Base-by-base conservation (phyloP, 2,888 invertebrate species). In the Horisme vitalbata region DNA sequence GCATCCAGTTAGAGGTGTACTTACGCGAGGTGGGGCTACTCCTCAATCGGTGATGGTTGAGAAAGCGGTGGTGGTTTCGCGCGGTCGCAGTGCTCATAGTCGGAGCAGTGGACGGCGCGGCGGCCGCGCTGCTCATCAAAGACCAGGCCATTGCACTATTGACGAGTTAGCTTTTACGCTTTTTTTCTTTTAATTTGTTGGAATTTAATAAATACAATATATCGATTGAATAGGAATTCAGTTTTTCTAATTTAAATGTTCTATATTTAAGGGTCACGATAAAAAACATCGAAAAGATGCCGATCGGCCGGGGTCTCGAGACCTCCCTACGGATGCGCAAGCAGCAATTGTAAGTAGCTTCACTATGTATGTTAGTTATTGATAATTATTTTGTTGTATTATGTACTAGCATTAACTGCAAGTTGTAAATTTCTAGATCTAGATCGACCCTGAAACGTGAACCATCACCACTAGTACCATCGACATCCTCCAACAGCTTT, bases 161-260 rank as follows among this genome's bases (percentile, higher is more conserved):
- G 31, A 31, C 31, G 31, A 31, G 31, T 31, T 10, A 31, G 31
- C 15, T 15, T 31, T 18, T 31, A n/a, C n/a, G n/a, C n/a, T n/a
- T 31, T 31, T 31, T n/a, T n/a, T n/a, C 23, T 3, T 15, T 31
- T 6, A 10, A n/a, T 30, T 30, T 14, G 14, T 14, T 31, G 31
- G 14, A 15, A 31, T 31, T 31, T 31, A 31, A 15, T 10, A n/a
- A n/a, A n/a, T n/a, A n/a, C n/a, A n/a, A n/a, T n/a, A n/a, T 31
- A 15, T 31, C 15, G 31, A 15, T 15, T 15, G 31, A 15, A 31
- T 31, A 15, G 15, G 14, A 15, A 31, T 31, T 31, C 10, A 31
- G 15, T 31, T 31, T 31, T 31, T 15, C 14, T 15, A 15, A 31
- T 15, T 31, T 4, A 31, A 31, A 31, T 15, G n/a, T 5, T 15